phyloP scores from a whole-genome alignment of 2,113 vertebrate genomes.

The Phalacrocorax aristotelis region DNA sequence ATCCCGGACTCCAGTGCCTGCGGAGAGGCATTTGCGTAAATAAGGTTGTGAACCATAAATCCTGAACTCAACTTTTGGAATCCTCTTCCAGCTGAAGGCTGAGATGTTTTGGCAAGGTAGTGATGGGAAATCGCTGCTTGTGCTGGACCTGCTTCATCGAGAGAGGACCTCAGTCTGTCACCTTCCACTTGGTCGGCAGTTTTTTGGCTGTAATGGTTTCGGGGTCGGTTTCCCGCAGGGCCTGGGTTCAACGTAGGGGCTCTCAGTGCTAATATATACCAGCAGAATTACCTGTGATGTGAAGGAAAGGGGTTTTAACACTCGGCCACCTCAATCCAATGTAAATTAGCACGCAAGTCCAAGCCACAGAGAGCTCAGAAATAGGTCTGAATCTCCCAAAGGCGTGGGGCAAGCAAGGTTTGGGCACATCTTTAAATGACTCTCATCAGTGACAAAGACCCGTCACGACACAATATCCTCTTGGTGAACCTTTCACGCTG shows the following conservation, averaged over 20 bases:
- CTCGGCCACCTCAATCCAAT: neutral
- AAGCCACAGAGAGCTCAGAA: neutral
- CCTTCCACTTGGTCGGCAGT: neutral
- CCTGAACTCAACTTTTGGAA: neutral
- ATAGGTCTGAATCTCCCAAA: neutral
- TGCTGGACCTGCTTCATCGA: neutral
- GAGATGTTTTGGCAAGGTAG: neutral
- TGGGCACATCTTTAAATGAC: neutral
- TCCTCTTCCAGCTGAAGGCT: neutral
- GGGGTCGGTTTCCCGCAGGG: neutral
- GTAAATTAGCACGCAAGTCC: neutral
- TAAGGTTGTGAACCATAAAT: neutral
- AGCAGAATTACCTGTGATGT: neutral
- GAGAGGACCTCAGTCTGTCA: neutral
- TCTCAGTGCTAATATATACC: neutral
- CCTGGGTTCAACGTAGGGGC: neutral
- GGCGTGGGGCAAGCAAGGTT: accelerated
- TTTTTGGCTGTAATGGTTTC: neutral
- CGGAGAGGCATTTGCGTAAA: neutral
- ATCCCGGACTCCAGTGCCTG: neutral
- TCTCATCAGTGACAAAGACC: neutral
- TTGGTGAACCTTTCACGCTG: neutral
- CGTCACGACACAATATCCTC: neutral
- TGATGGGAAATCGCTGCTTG: neutral
- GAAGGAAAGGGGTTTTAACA: neutral